Conservation (phyloP, 2,113 vertebrate species). For the Pandion haliaetus region DNA sequence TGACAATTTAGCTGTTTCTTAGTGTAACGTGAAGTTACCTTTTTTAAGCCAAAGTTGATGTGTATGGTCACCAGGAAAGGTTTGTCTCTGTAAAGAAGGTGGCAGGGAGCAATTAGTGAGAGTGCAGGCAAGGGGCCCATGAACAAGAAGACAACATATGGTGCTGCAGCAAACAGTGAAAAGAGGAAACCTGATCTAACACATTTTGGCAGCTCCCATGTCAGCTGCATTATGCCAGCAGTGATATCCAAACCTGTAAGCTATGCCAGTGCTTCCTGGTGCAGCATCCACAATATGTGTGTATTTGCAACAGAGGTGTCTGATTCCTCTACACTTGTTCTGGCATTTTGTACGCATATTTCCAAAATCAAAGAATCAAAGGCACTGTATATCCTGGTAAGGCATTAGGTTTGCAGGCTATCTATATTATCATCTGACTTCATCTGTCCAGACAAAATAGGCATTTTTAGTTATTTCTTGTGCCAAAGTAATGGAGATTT, state of each 20-base stretch:
- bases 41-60: neutral
- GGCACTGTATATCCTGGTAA: neutral
- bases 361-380: neutral
- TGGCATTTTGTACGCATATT: neutral
- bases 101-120: neutral
- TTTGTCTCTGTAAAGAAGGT: neutral
- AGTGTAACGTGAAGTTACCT: neutral
- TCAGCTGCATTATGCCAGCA: neutral
- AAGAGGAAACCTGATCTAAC: neutral
- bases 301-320: neutral
- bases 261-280: neutral
- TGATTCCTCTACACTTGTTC: neutral
- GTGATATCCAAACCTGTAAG: neutral
- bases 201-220: neutral
- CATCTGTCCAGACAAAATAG: neutral
- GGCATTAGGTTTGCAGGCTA: neutral
- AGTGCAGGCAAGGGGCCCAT: neutral
- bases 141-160: accelerated
- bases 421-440: neutral
- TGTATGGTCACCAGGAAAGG: neutral
- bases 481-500: neutral
- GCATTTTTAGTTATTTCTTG: neutral
- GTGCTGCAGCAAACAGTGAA: neutral
- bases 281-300: accelerated
- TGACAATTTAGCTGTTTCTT: accelerated